Base-by-base conservation (phyloP, 2,113 vertebrate species). In the Channa argus region DNA sequence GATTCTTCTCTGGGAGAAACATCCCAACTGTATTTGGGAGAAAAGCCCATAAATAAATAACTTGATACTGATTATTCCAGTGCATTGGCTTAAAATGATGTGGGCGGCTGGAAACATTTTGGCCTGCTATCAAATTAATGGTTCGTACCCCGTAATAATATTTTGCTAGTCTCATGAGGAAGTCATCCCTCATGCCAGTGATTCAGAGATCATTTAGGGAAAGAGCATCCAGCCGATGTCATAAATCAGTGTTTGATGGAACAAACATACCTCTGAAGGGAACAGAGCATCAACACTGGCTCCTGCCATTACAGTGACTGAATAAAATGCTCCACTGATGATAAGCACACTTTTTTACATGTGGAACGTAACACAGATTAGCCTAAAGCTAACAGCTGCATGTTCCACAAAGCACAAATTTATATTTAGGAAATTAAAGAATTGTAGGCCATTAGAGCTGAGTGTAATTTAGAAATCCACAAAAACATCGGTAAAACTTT, bases 241-340 rank as follows among this genome's bases (percentile, higher is more conserved):
- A 78, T 93, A 91, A 92, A 92, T 92, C 91, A 84, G 71, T 5
- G 10, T 87, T 86, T 86, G 83, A 92, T 92, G 87, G 88, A 92
- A 91, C 90, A 92, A 92, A 91, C 90, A 88, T 82, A 82, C 86
- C 72, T 87, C 72, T 14, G 69, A 83, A 77, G 79, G 64, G 82
- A 82, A 62, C 77, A 36, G 14, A 58, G 52, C 52, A 33, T 64
- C 47, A 2, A 75, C 71, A 69, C 67, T 74, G 73, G n/a, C 69
- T 58, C 56, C 63, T 10, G 55, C 39, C 44, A 63, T 37, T 12
- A 14, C 38, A 73, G 24, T 36, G 71, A 71, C 71, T 65, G 76
- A 79, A 84, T 86, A 76, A 89, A 91, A 92, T 52, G 84, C 85
- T 88, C 72, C 74, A 71, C 65, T 79, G 85, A 86, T 86, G 78